Percentiles rank a stretch among this genome's conserved stretches.
Conservation (phyloP, 1,140 invertebrate genomes). For the Microplitis demolitor region DNA sequence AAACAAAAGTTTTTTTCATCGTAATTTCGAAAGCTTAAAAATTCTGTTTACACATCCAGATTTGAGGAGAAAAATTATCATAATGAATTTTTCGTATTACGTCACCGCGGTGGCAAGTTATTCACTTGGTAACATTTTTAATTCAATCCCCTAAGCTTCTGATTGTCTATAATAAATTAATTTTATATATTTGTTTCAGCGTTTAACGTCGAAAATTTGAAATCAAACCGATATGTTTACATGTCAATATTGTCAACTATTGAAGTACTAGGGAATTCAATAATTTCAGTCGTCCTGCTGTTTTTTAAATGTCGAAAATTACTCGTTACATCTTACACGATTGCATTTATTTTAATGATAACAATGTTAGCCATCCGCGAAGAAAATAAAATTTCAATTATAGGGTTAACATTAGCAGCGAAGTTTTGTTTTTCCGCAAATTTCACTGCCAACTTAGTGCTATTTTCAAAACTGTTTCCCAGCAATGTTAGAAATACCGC, state of each 20-base stretch:
- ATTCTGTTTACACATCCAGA: constrained; percentile 38
- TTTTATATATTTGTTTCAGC: constrained; percentile 41
- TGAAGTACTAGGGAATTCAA: constrained; percentile 50
- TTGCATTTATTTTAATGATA: too few species aligned
- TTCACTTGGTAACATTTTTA: constrained; percentile 42
- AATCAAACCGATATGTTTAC: constrained; percentile 59
- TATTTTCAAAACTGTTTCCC: constrained; percentile 67
- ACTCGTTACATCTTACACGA: constrained; percentile 32
- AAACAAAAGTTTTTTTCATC: constrained; percentile 8
- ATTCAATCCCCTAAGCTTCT: not conserved
- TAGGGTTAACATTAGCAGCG: constrained; percentile 64
- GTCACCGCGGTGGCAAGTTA: constrained; percentile 61
- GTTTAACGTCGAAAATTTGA: constrained; percentile 61
- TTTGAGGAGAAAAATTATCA: constrained; percentile 41
- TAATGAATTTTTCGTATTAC: constrained; percentile 54
- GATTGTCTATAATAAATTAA: too few species aligned
- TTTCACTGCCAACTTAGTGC: constrained; percentile 68
- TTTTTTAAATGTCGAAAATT: constrained; percentile 56
- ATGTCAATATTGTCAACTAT: constrained; percentile 58
- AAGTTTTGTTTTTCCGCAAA: constrained; percentile 67
- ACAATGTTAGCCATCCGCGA: too few species aligned
- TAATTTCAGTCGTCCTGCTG: constrained; percentile 49
- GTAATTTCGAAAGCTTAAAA: constrained; percentile 26
- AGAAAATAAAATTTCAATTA: constrained; percentile 45
- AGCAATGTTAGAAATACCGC: constrained; percentile 67